Conservation (phyloP, 2,797 vertebrate genomes). For the Avahi laniger region DNA sequence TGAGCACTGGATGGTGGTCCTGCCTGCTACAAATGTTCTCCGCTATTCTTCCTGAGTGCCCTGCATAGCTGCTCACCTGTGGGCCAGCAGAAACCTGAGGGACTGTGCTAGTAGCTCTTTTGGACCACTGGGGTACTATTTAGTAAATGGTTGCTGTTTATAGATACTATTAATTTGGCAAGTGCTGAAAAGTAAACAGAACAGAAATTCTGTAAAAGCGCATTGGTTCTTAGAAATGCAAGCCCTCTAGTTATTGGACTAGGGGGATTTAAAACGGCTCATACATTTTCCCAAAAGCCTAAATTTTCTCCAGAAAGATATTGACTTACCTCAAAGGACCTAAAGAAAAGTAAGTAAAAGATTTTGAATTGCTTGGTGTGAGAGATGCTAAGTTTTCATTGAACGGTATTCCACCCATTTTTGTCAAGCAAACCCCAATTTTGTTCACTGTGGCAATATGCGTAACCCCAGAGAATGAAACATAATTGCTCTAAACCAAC, state of each 20-base stretch:
- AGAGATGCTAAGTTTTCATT: not conserved
- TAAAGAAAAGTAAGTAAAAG: not conserved
- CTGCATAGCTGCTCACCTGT: not conserved
- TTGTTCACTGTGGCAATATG: not conserved
- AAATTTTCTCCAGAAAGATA: not conserved
- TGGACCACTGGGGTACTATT: not conserved
- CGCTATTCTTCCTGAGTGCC: not conserved
- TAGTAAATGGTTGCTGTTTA: slow-evolving; percentile 27
- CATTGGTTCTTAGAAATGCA: not conserved
- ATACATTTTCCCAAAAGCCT: not conserved
- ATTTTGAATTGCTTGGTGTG: not conserved
- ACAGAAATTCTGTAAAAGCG: slow-evolving; percentile 17
- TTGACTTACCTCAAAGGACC: not conserved
- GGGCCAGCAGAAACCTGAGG: not conserved
- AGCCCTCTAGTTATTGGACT: not conserved
- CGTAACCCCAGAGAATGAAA: not conserved
- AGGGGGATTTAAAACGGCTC: not conserved
- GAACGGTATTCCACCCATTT: not conserved
- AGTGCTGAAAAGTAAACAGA: slow-evolving; percentile 38
- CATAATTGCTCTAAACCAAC: not conserved
- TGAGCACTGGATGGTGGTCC: not conserved
- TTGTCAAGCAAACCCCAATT: not conserved
- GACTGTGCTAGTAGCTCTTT: not conserved
- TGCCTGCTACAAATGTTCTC: not conserved
- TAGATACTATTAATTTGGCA: slow-evolving; percentile 2